These are phyloP conservation scores for Epizoanthus illoricatus DNA, from an alignment of 92 coral and sea anemone species.

Conservation along the genomic window DNA sequence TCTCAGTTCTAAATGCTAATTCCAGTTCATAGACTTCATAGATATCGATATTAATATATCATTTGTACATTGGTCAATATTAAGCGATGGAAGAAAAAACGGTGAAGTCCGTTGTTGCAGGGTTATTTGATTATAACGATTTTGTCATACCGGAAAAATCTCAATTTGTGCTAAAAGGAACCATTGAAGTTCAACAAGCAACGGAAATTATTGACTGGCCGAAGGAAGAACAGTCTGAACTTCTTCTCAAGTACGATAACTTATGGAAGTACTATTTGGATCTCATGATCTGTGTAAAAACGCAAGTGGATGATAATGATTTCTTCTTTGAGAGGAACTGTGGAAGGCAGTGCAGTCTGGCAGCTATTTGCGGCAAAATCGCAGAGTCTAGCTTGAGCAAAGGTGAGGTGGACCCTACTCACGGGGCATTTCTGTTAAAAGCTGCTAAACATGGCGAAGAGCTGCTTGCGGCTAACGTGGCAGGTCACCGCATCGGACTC, in stretches of 20 bases:
- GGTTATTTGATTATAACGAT: slow-evolving; percentile 21
- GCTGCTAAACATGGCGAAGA: slow-evolving; percentile 32
- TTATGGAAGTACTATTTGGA: slow-evolving; percentile 23
- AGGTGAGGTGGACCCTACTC: slow-evolving; percentile 13
- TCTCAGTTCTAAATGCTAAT: not conserved
- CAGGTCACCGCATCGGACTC: slow-evolving; percentile 32
- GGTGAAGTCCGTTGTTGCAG: not conserved
- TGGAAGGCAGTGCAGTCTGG: slow-evolving; percentile 31
- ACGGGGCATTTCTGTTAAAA: slow-evolving; percentile 18
- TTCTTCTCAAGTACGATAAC: slow-evolving; percentile 22
- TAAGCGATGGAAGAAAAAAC: slow-evolving; percentile 31
- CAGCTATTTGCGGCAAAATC: slow-evolving; percentile 21
- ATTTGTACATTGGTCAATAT: too few species aligned
- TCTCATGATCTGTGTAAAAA: slow-evolving; percentile 33
- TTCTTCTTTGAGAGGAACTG: slow-evolving; percentile 41
- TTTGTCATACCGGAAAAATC: slow-evolving; percentile 30
- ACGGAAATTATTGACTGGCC: slow-evolving; percentile 33
- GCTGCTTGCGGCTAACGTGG: slow-evolving; percentile 7
- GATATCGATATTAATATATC: too few species aligned
- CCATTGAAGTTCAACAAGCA: not conserved
- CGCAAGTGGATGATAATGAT: slow-evolving; percentile 27
- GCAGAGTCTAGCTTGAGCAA: slow-evolving; percentile 10
- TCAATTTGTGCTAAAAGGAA: slow-evolving; percentile 14
- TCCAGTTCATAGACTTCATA: not conserved
- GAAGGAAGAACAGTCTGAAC: slow-evolving; percentile 6